phyloP scores from a whole-genome alignment of 2,797 vertebrate species.

The Acropternis orthonyx region DNA sequence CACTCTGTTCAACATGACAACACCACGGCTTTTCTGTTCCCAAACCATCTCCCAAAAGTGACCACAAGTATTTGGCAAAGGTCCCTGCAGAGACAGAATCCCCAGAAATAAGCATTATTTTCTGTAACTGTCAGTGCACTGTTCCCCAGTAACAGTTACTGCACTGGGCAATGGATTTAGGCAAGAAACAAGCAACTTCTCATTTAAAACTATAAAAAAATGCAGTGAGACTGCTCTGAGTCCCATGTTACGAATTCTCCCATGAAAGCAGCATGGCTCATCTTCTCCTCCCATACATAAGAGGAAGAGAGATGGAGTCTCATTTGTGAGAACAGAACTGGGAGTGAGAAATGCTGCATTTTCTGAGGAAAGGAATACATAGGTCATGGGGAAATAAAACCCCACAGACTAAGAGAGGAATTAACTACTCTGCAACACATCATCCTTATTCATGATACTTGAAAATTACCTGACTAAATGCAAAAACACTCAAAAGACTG shows the following conservation, averaged over 20 bases:
- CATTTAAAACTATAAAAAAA: constrained; percentile 1
- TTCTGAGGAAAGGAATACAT: neutral
- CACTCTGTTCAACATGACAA: constrained; percentile 98
- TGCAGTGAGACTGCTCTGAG: neutral
- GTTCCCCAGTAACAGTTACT: neutral
- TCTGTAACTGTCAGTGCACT: constrained; percentile 11
- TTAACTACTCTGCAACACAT: neutral
- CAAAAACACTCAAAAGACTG: neutral
- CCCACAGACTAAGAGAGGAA: neutral
- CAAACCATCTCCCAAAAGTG: constrained; percentile 99
- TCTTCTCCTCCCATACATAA: neutral
- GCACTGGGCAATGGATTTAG: neutral
- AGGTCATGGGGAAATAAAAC: constrained; percentile 8
- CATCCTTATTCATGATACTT: neutral
- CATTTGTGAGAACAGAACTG: constrained; percentile 22
- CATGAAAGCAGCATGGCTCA: neutral
- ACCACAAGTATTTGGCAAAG: constrained; percentile 94
- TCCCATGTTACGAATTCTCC: neutral
- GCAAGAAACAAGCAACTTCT: constrained; percentile 7
- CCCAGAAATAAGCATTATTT: constrained; percentile 42
- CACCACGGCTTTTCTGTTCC: constrained; percentile 92
- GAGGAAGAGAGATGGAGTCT: neutral
- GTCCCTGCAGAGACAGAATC: constrained; percentile 84
- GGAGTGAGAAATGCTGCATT: constrained; percentile 2
- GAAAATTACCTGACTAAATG: neutral